Percentiles rank a stretch among this genome's conserved stretches.
These are phyloP conservation scores for Gadopsis marmoratus DNA, from an alignment of 2,797 vertebrate genomes.

Conservation along the genomic window DNA sequence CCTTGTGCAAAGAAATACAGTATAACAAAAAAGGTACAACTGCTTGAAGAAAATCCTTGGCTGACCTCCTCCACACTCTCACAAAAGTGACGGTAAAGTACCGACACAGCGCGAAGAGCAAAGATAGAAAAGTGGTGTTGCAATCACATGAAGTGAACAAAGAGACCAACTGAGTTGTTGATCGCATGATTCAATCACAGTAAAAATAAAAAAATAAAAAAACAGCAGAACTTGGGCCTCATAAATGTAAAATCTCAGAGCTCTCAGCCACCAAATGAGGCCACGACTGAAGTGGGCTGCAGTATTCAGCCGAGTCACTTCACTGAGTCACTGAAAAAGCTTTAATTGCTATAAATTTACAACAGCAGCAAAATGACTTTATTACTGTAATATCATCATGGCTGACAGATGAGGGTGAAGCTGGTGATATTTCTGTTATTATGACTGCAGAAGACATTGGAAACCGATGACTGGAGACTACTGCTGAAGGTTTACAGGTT, in stretches of 20 bases:
- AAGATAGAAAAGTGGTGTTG: slow-evolving; percentile 36
- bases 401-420: slow-evolving; percentile 56
- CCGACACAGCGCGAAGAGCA: slow-evolving; percentile 8
- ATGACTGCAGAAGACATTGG: slow-evolving; percentile 35
- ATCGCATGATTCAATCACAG: slow-evolving; percentile 48
- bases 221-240: slow-evolving; percentile 20
- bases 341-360: slow-evolving; percentile 46
- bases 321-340: slow-evolving; percentile 36
- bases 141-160: slow-evolving; percentile 38
- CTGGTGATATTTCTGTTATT: slow-evolving; percentile 48
- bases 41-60: neutral
- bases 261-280: slow-evolving; percentile 43
- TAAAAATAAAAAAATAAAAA: neutral
- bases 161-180: slow-evolving; percentile 26
- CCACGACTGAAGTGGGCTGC: slow-evolving; percentile 39
- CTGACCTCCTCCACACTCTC: slow-evolving; percentile 49
- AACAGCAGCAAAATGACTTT: slow-evolving; percentile 34
- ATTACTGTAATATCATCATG: slow-evolving; percentile 52
- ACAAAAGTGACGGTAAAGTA: slow-evolving; percentile 49
- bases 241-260: slow-evolving; percentile 44
- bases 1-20: neutral
- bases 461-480: slow-evolving; percentile 45
- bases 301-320: slow-evolving; percentile 55
- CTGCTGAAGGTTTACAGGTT: slow-evolving; percentile 16
- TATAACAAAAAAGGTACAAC: neutral